Percentiles rank a stretch among this genome's conserved stretches.
These are phyloP conservation scores for Staurois parvus DNA, from an alignment of 2,797 vertebrate species.

Conservation along the genomic window DNA sequence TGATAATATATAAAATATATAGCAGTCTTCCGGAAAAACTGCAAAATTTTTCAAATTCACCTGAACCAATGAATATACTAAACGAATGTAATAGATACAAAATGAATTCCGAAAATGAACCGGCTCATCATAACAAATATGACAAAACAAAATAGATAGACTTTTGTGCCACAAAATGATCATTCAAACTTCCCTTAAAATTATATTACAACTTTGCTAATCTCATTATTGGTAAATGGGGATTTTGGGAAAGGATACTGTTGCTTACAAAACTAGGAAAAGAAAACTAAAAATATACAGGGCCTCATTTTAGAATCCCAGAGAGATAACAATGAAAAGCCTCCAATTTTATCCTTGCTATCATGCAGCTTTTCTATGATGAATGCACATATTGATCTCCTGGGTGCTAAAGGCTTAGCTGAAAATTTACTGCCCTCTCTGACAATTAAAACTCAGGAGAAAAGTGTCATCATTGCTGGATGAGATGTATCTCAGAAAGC, in stretches of 20 bases:
- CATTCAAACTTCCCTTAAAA: background rate
- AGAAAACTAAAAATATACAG: background rate
- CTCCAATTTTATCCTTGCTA: background rate
- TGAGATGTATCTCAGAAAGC: background rate
- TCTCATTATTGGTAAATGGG: background rate
- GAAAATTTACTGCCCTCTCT: background rate
- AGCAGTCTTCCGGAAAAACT: no score
- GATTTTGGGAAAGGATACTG: background rate
- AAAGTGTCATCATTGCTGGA: background rate
- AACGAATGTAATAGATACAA: no score
- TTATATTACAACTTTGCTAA: background rate
- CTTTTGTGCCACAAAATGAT: background rate
- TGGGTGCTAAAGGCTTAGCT: background rate
- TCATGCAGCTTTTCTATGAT: background rate
- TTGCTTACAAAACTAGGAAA: background rate
- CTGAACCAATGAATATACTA: no score
- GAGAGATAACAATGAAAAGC: background rate
- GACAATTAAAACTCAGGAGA: constrained; percentile 1
- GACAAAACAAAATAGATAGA: no score
- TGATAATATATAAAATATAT: no score
- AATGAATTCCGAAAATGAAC: no score
- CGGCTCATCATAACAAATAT: no score
- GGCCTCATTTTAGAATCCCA: background rate
- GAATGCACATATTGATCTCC: background rate
- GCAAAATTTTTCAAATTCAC: no score